Evolutionary conservation across 1,140 invertebrate species (phyloP), one percentile per base, ranked within the genome.

Genomic region (Drosophila lowei): DNA sequence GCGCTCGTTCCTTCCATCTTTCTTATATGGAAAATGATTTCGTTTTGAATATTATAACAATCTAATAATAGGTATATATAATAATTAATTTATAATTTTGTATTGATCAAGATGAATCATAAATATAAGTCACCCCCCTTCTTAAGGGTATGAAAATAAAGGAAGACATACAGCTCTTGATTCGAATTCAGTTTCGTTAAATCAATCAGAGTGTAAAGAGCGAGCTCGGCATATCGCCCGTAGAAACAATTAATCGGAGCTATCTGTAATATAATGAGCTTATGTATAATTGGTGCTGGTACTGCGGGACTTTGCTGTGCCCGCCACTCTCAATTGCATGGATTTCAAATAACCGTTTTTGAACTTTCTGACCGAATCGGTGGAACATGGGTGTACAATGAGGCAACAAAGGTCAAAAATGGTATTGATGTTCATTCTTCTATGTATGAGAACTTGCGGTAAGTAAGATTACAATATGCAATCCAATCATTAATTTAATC

Each of bases 341-440:
- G 94, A 70, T 75, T 83, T n/a, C 76, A 93, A 53, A 93, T 97
- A 42, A 97, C 92, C 21, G 92, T 95, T n/a, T 95, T 95, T 83
- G 95, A 97, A 81, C 95, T 97, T 90, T 94, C 93, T 1, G 91
- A 93, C 16, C 86, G 94, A 73, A 92, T 98, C 49, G 97, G 97
- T n/a, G 97, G 97, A 15, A 96, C 97, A 7, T 98, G 97, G 97
- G 94, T 97, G 1, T 98, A 97, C 83, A 94, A 93, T 9, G 94
- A 96, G n/a, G 92, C 94, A 61, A 93, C 93, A 38, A 95, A 95
- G 13, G 65, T 47, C 0, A 93, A 93, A 43, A 95, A 95, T 91
- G 96, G 96, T 6, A 92, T 96, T 25, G 96, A 96, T 2, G 94
- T 98, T 44, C 97, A 97, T 89, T 96, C 96, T 30, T 97, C 96